A percentile compares a stretch with the other conserved stretches of the same genome.
Conservation (phyloP, 2,113 vertebrate genomes). For the Sula dactylatra region DNA sequence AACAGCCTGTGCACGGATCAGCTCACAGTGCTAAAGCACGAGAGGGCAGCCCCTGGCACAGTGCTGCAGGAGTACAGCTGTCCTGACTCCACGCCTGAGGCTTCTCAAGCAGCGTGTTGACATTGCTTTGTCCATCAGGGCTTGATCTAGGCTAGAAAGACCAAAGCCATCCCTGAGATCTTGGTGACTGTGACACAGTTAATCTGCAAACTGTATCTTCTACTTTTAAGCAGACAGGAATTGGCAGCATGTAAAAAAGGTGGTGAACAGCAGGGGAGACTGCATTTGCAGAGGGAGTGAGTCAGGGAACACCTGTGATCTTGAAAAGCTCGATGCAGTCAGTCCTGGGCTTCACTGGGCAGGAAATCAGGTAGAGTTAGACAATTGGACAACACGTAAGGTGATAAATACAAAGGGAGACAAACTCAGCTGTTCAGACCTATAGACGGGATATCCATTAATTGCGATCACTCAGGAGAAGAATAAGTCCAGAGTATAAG, state of each 20-base stretch:
- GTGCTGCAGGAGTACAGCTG: background rate
- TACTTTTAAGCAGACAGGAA: background rate
- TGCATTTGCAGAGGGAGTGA: accelerated
- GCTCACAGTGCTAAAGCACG: background rate
- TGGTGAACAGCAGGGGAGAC: background rate
- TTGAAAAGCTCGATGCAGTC: background rate
- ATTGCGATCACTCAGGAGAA: background rate
- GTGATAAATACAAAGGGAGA: background rate
- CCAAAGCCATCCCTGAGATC: background rate
- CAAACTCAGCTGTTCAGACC: background rate
- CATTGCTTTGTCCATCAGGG: accelerated
- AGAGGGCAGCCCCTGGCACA: background rate
- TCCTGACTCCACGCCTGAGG: background rate
- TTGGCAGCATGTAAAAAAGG: accelerated
- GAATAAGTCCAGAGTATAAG: background rate
- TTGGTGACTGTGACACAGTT: background rate
- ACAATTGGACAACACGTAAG: accelerated
- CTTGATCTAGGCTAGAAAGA: background rate
- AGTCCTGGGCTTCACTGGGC: background rate
- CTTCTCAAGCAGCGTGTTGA: accelerated
- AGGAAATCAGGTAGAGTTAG: background rate
- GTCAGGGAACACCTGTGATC: accelerated
- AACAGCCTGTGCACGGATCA: background rate
- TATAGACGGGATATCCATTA: background rate
- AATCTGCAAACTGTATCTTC: background rate